These are phyloP conservation scores for Astropecten irregularis DNA, from an alignment of 53 echinoderm and acorn worm species.

Conservation along the genomic window DNA sequence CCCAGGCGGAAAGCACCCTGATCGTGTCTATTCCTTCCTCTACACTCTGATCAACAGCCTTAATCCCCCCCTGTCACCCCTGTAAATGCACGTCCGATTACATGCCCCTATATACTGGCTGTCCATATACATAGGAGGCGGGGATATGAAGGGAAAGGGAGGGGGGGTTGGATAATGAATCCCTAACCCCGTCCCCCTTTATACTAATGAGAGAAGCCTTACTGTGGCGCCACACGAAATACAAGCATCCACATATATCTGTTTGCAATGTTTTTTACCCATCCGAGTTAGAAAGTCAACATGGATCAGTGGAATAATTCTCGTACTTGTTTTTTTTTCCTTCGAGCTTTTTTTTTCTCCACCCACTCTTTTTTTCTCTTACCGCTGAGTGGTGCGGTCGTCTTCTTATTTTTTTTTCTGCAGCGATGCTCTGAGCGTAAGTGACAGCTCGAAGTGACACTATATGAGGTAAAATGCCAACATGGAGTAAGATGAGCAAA, in stretches of 20 bases:
- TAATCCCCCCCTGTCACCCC: slow-evolving; percentile 10
- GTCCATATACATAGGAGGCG: neutral
- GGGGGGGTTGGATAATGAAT: slow-evolving; percentile 5
- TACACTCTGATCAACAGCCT: neutral
- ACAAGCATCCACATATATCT: neutral
- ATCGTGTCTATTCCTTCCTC: neutral
- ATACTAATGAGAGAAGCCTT: slow-evolving; percentile 5
- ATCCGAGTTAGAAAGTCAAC: slow-evolving; percentile 10
- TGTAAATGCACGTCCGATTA: slow-evolving; percentile 5
- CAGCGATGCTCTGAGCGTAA: neutral
- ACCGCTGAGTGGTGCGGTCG: neutral
- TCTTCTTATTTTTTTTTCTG: neutral
- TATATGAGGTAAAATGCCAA: slow-evolving; percentile 23
- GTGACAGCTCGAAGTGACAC: slow-evolving; percentile 44
- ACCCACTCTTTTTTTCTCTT: neutral
- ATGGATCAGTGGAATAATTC: slow-evolving; percentile 8
- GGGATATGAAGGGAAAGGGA: neutral
- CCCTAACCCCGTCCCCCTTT: neutral
- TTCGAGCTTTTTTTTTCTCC: no score
- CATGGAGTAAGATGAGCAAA: slow-evolving; percentile 45
- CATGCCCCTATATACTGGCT: neutral
- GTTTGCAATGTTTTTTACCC: neutral
- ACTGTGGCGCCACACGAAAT: slow-evolving; percentile 28
- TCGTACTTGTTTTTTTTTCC: neutral
- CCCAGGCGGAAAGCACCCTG: slow-evolving; percentile 25